Conservation (phyloP, 2,888 invertebrate genomes). For the Cryptocheilus praepositus region DNA sequence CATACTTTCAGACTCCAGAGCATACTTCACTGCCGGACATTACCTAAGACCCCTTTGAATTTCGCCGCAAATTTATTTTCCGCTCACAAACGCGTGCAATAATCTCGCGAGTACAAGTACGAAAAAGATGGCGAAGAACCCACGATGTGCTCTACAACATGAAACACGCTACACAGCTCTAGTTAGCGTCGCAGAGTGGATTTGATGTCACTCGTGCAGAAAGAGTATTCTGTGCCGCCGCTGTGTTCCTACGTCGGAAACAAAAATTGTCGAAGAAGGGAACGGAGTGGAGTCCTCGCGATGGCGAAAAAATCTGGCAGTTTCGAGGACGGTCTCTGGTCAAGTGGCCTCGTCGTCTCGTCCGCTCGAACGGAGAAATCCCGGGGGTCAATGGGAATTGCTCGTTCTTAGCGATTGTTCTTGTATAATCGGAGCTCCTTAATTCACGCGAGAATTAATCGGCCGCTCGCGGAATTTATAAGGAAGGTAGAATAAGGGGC, state of each 20-base stretch:
- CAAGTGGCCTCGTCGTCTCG: slow-evolving; percentile 9
- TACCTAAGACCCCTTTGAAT: too few relatives aligned
- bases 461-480: slow-evolving; percentile 11
- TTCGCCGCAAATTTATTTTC: too few relatives aligned
- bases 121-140: too few relatives aligned
- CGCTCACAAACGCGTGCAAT: too few relatives aligned
- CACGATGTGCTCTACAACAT: too few relatives aligned
- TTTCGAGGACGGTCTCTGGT: background rate
- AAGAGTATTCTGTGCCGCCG: background rate
- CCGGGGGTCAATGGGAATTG: slow-evolving; percentile 2
- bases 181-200: too few relatives aligned
- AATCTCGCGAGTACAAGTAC: too few relatives aligned
- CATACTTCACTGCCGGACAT: too few relatives aligned
- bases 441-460: slow-evolving; percentile 23
- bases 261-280: background rate
- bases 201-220: background rate
- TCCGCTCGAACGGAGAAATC: slow-evolving; percentile 2
- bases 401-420: slow-evolving; percentile 4
- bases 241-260: too few relatives aligned
- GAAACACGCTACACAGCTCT: too few relatives aligned
- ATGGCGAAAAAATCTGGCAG: too few relatives aligned
- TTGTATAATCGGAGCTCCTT: background rate
- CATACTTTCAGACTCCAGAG: too few relatives aligned
- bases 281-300: background rate
- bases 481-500: background rate